Base-by-base conservation (phyloP, 92 coral and sea anemone genomes). In the Metridium senile region DNA sequence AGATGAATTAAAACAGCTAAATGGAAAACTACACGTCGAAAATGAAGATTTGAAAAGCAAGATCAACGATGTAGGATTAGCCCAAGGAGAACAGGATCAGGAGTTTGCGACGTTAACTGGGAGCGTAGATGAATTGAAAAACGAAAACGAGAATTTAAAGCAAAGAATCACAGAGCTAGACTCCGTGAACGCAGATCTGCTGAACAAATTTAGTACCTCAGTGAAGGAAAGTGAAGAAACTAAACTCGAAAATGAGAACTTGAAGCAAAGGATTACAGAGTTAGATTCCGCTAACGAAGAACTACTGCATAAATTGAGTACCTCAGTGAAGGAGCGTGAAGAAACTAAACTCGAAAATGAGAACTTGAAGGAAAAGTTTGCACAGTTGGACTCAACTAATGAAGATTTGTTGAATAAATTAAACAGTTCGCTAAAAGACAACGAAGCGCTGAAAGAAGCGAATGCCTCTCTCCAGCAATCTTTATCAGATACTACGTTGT, bases 401-500 rank as follows among this genome's bases (percentile, higher is more conserved):
- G 69, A 63, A 63, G 69, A 63, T 1, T 30, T 63, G 1, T 29
- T 30, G 23, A 63, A 63, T 29, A 28, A 16, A 29, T 63, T 63
- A 22, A 32, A 46, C 51, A 19, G 49, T 59, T 74, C 39, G 4
- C 1, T 58, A 11, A 29, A 58, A 31, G 61, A 11, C 52, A 74
- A 74, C 23, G 71, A 62, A 49, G 79, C 62, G 25, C 56, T 81
- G 23, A 51, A 53, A 49, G 64, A 71, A 46, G 85, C 71, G 39
- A 74, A 39, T n/a, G 74, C 59, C 45, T 11, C 53, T 26, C 70
- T 81, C 18, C 53, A 79, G 26, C 84, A 79, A 22, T 49, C 68
- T 27, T 19, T 68, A 23, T 70, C 69, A 58, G 93, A 84, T 62
- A 29, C 63, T 11, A 62, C 80, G 25, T 70, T 74, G 63, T 46